These are phyloP conservation scores for Paracyclopina nana DNA, from an alignment of 1,140 invertebrate species.

Conservation along the genomic window DNA sequence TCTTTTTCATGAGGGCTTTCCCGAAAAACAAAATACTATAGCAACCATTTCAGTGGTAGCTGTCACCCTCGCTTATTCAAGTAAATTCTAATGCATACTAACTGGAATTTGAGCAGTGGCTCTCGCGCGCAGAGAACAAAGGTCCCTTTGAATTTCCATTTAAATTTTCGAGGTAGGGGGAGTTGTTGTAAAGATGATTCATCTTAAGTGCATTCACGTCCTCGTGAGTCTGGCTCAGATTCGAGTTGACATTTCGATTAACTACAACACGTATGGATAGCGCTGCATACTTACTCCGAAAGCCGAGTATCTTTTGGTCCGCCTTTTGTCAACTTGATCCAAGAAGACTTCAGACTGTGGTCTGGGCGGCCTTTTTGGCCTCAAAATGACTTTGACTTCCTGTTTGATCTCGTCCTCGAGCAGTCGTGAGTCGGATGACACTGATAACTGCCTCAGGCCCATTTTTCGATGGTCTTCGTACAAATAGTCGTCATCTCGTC, in stretches of 20 bases:
- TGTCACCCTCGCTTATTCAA: no score
- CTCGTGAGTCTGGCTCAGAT: no score
- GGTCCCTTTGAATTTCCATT: no score
- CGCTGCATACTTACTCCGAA: background rate
- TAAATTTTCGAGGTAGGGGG: no score
- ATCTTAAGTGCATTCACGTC: no score
- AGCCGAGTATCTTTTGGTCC: background rate
- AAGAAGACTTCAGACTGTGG: background rate
- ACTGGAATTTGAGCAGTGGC: no score
- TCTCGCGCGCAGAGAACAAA: no score
- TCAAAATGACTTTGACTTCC: background rate
- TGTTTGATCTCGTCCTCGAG: background rate
- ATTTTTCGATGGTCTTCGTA: background rate
- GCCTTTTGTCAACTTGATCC: background rate
- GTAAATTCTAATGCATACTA: no score
- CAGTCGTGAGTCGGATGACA: background rate
- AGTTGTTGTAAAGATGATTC: no score
- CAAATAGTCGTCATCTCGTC: background rate
- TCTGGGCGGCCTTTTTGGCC: background rate
- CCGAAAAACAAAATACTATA: background rate
- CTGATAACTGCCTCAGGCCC: background rate
- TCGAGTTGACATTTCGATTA: no score
- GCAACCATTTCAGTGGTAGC: background rate
- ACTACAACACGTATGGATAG: no score
- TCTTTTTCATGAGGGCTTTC: no score